phyloP scores from a whole-genome alignment of 2,113 vertebrate genomes.

The Ascaphus truei region DNA sequence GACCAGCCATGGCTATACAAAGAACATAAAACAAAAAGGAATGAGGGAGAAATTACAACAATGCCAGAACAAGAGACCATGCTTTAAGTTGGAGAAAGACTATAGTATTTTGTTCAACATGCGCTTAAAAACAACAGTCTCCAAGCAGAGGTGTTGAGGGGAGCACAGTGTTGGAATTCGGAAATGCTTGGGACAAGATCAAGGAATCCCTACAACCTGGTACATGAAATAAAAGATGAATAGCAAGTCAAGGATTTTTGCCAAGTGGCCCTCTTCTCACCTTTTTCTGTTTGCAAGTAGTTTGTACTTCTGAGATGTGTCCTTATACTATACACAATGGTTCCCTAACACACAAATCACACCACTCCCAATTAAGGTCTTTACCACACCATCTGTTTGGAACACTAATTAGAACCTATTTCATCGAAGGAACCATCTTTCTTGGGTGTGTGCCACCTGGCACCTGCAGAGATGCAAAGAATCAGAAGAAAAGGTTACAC shows the following conservation, averaged over 20 bases:
- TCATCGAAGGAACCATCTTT: conserved; percentile 6
- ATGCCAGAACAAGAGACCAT: too few relatives aligned
- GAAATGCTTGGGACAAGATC: too few relatives aligned
- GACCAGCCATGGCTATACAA: too few relatives aligned
- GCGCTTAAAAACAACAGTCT: too few relatives aligned
- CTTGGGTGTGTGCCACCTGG: conserved; percentile 18
- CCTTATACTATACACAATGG: neutral
- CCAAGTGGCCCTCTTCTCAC: neutral
- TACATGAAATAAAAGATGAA: too few relatives aligned
- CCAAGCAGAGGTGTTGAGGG: too few relatives aligned
- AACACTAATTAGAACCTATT: conserved; percentile 14
- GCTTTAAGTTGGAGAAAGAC: too few relatives aligned
- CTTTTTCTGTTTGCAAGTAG: neutral
- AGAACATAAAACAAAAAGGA: too few relatives aligned
- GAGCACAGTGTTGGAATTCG: too few relatives aligned
- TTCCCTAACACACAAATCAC: neutral
- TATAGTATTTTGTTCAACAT: too few relatives aligned
- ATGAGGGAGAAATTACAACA: too few relatives aligned
- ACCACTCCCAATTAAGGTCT: neutral
- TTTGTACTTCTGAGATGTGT: neutral
- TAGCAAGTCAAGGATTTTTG: neutral
- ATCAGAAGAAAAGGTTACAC: conserved; percentile 1
- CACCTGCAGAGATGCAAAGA: neutral
- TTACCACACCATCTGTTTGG: conserved; percentile 1
- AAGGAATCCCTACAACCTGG: too few relatives aligned